Evolutionary conservation across 2,797 vertebrate species (phyloP).

Genomic region (Ctenopoma kingsleyae): DNA sequence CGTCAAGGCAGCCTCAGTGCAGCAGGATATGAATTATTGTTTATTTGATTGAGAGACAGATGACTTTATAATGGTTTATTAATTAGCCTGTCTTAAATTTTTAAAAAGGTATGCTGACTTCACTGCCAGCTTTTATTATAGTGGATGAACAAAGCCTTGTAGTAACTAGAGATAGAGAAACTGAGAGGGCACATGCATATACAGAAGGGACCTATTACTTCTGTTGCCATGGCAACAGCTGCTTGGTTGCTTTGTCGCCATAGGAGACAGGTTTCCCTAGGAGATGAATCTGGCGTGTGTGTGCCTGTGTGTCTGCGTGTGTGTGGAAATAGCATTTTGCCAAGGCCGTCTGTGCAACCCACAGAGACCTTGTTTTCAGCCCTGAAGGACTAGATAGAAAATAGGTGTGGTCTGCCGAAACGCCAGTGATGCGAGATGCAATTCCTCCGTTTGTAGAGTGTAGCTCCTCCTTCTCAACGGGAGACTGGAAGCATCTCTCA

Average conservation of each 20-base stretch:
- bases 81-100: constrained; percentile 33
- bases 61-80: constrained; percentile 35
- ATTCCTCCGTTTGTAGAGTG: constrained; percentile 52
- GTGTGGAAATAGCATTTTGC: constrained; percentile 59
- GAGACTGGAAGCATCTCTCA: constrained; percentile 36
- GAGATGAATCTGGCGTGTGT: constrained; percentile 72
- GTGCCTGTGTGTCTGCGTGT: constrained; percentile 33
- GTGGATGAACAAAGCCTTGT: constrained; percentile 52
- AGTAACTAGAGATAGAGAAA: constrained; percentile 48
- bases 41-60: constrained; percentile 40
- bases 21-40: constrained; percentile 23
- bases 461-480: constrained; percentile 48
- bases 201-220: constrained; percentile 80
- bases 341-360: constrained; percentile 67
- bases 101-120: constrained; percentile 31
- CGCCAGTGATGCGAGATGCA: constrained; percentile 48
- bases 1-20: constrained; percentile 20
- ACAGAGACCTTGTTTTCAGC: constrained; percentile 54
- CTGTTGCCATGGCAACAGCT: constrained; percentile 88
- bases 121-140: constrained; percentile 26
- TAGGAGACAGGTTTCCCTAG: constrained; percentile 83
- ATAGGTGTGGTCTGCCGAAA: constrained; percentile 74
- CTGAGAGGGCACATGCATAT: constrained; percentile 52
- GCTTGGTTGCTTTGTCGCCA: constrained; percentile 82
- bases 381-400: constrained; percentile 61